Base-by-base conservation (phyloP, 2,797 vertebrate species). In the Neosalanx taihuensis region DNA sequence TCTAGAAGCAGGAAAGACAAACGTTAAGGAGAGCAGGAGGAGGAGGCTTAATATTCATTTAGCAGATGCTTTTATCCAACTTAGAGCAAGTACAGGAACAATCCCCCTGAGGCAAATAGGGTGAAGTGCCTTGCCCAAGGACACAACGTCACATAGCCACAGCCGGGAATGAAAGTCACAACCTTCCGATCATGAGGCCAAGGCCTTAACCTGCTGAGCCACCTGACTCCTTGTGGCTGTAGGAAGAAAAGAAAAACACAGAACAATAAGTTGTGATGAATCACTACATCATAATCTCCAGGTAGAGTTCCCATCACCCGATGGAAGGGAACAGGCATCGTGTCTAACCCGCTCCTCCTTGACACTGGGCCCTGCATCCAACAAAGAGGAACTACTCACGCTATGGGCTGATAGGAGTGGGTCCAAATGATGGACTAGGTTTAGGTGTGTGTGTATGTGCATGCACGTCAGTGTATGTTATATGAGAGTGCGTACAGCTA, bases 381-480 rank as follows among this genome's bases (percentile, higher is more conserved):
- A 85, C 85, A 76, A 86, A 74, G 89, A 84, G 76, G 78, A 73
- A 86, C 86, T 78, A 78, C 87, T 86, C 90, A 90, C 87, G 86
- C 90, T 58, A 84, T 84, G 86, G 91, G 92, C 15, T 56, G 51
- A 56, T n/a, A n/a, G 87, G 85, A 89, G 88, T 88, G 83, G 77
- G 83, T 49, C 83, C 72, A 51, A 71, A 79, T 86, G 84, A 88
- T 89, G 76, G 83, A 82, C 86, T 81, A 65, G 78, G 65, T n/a
- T 4, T 56, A n/a, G 5, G 59, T 61, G 59, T 78, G 64, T 76
- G 71, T 76, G 72, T 75, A 64, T 9, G 74, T 76, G 81, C 78
- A 82, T 79, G 56, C 17, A 5, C 37, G 61, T 29, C 59, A 53
- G 60, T 57, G 70, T 64, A 49, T 56, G 49, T 64, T 70, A 71